Percentiles rank a stretch among this genome's conserved stretches.
phyloP scores from a whole-genome alignment of 30 jellyfish, hydroid and myxozoan species.

The Cassiopea andromeda region DNA sequence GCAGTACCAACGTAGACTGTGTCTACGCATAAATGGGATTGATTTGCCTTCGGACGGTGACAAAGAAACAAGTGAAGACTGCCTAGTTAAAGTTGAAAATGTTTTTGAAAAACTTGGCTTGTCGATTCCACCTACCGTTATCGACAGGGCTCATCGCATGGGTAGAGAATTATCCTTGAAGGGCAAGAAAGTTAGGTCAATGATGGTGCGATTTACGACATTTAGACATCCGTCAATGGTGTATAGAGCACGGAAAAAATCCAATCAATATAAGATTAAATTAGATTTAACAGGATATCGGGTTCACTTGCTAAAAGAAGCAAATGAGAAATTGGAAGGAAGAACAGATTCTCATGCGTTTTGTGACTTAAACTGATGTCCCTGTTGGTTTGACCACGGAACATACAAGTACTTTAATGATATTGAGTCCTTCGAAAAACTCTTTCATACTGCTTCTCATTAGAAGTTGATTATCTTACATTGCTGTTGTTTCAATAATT shows the following conservation, averaged over 20 bases:
- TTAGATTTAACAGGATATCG: background rate
- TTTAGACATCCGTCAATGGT: background rate
- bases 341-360: too few species aligned
- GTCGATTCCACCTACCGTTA: background rate
- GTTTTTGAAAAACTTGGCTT: background rate
- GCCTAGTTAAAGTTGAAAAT: background rate
- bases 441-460: too few species aligned
- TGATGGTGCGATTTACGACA: background rate
- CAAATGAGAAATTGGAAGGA: too few species aligned
- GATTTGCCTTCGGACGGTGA: background rate
- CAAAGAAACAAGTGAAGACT: background rate
- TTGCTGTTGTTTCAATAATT: too few species aligned
- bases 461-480: too few species aligned
- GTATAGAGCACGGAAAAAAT: background rate
- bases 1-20: background rate
- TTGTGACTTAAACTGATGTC: too few species aligned
- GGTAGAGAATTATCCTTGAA: background rate
- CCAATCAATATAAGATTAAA: too few species aligned
- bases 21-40: background rate
- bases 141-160: background rate
- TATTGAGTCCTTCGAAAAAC: too few species aligned
- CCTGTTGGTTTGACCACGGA: too few species aligned
- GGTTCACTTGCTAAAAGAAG: too few species aligned
- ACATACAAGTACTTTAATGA: too few species aligned
- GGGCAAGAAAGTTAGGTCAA: background rate